These are phyloP conservation scores for Girardinichthys multiradiatus DNA, from an alignment of 2,113 vertebrate species.

Conservation along the genomic window DNA sequence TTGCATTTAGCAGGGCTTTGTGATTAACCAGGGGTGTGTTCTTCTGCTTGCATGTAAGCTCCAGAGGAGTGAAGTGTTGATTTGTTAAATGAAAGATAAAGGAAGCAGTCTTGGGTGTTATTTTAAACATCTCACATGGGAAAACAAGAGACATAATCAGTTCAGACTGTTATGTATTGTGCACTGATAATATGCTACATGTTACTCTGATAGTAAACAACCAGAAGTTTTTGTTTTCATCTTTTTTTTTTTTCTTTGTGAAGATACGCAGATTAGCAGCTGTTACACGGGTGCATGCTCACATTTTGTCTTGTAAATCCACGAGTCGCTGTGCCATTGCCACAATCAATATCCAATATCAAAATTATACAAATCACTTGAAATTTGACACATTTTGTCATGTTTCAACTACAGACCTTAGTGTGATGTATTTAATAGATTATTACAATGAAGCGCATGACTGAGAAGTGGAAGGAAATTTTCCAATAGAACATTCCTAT, in stretches of 20 bases:
- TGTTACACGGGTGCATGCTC: conserved; percentile 13
- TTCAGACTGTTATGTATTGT: conserved; percentile 11
- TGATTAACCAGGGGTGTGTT: conserved; percentile 57
- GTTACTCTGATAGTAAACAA: background rate
- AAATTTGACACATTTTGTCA: too few relatives aligned
- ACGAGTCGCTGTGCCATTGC: background rate
- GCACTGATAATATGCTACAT: background rate
- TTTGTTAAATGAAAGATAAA: conserved; percentile 36
- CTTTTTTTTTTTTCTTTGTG: background rate
- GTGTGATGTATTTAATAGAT: too few relatives aligned
- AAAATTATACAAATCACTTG: too few relatives aligned
- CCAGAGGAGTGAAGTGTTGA: conserved; percentile 35
- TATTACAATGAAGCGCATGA: too few relatives aligned
- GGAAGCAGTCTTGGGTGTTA: conserved; percentile 25
- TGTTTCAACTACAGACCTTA: too few relatives aligned
- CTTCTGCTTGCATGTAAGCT: conserved; percentile 45
- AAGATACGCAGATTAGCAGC: conserved; percentile 5
- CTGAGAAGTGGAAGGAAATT: too few relatives aligned
- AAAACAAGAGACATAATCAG: conserved; percentile 29
- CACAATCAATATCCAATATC: background rate
- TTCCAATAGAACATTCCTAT: too few relatives aligned
- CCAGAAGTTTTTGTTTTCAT: background rate
- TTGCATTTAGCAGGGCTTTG: conserved; percentile 47
- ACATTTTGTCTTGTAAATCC: background rate
- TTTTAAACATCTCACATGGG: conserved; percentile 30